A percentile compares a stretch with the other conserved stretches of the same genome.
Evolutionary conservation across 2,797 vertebrate genomes (phyloP).

Genomic region (Aphelocoma californica): DNA sequence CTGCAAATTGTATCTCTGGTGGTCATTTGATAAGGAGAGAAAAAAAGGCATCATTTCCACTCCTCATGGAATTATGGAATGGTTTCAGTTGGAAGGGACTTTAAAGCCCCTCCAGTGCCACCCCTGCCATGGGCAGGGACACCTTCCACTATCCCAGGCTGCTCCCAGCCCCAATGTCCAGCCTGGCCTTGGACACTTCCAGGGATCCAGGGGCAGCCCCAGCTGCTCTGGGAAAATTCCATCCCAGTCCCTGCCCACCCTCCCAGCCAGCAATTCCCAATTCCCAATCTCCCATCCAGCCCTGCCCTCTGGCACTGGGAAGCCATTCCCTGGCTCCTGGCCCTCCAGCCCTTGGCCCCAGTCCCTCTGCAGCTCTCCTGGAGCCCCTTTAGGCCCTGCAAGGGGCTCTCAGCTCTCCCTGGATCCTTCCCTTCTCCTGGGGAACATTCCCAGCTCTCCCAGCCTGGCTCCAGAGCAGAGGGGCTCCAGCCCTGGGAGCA

Average conservation of each 20-base stretch:
- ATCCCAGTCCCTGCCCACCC: neutral
- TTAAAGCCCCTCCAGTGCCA: accelerated
- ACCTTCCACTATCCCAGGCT: neutral
- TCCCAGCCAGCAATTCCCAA: neutral
- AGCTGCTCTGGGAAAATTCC: neutral
- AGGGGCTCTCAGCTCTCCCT: neutral
- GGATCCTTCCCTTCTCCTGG: accelerated
- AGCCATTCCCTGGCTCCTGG: neutral
- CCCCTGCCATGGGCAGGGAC: neutral
- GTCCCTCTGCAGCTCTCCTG: neutral
- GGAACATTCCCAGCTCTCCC: accelerated
- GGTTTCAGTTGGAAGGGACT: neutral
- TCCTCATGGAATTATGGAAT: neutral
- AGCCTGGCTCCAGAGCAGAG: neutral
- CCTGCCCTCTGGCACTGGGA: neutral
- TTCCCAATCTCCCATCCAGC: neutral
- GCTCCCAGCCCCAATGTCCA: neutral
- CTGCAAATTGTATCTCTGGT: neutral
- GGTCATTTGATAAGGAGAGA: neutral
- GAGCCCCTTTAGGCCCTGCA: neutral
- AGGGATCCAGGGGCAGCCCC: neutral
- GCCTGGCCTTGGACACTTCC: neutral
- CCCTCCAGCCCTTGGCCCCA: neutral
- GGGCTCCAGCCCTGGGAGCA: neutral
- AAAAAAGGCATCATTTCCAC: neutral